Conservation (phyloP, 2,113 vertebrate species). For the Triplophysa siluroides region DNA sequence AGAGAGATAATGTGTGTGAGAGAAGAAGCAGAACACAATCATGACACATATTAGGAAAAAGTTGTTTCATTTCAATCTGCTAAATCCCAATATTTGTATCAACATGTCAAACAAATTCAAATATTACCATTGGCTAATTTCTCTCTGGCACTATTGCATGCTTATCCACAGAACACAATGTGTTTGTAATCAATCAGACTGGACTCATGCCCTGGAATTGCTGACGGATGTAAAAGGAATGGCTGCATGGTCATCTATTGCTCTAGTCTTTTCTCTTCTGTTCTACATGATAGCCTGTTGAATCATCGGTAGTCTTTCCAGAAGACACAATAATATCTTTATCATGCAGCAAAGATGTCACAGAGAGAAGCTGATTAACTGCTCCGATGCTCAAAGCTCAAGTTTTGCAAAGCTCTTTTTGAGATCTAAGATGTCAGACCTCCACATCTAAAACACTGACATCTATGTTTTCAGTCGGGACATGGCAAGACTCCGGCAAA, state of each 20-base stretch:
- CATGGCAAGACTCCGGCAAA: neutral
- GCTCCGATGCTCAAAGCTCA: slow-evolving; percentile 57
- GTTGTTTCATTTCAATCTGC: slow-evolving; percentile 13
- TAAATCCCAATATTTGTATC: slow-evolving; percentile 10
- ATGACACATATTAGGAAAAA: slow-evolving; percentile 34
- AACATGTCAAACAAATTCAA: slow-evolving; percentile 36
- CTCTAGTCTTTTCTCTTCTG: slow-evolving; percentile 48
- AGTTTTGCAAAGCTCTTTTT: slow-evolving; percentile 36
- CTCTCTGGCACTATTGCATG: slow-evolving; percentile 40
- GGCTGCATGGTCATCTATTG: slow-evolving; percentile 7
- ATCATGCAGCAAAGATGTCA: slow-evolving; percentile 60
- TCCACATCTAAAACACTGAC: slow-evolving; percentile 33
- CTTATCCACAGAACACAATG: slow-evolving; percentile 51
- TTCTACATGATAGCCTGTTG: slow-evolving; percentile 70
- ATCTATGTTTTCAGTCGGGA: neutral
- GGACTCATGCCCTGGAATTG: slow-evolving; percentile 11
- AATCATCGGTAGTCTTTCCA: slow-evolving; percentile 61
- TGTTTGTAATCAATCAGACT: slow-evolving; percentile 63
- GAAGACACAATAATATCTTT: slow-evolving; percentile 68
- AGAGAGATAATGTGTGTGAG: slow-evolving; percentile 25
- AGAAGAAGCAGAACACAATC: slow-evolving; percentile 35
- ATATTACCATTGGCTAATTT: slow-evolving; percentile 32
- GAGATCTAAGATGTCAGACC: slow-evolving; percentile 14
- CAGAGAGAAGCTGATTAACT: slow-evolving; percentile 66
- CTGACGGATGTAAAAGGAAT: slow-evolving; percentile 20